These are phyloP conservation scores for Rhinoderma darwinii DNA, from an alignment of 2,113 vertebrate genomes.

Conservation along the genomic window DNA sequence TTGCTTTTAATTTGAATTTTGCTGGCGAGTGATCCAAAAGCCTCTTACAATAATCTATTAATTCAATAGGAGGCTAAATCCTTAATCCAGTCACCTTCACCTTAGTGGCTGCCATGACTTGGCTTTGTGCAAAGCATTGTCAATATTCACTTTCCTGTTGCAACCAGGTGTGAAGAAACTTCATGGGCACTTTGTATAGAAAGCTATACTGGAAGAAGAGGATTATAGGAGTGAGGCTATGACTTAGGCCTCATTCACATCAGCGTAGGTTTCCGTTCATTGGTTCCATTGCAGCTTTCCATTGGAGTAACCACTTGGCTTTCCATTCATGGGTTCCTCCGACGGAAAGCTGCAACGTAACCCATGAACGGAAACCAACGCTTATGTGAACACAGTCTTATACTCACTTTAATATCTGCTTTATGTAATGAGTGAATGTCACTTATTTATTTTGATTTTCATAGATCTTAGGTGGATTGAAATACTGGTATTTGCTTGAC, in stretches of 20 bases:
- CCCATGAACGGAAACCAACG: too few species aligned
- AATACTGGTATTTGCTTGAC: too few species aligned
- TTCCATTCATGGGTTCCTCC: too few species aligned
- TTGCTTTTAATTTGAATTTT: constrained; percentile 24
- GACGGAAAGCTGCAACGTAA: too few species aligned
- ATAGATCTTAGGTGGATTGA: too few species aligned
- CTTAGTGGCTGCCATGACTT: not conserved
- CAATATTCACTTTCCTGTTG: not conserved
- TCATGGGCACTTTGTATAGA: not conserved
- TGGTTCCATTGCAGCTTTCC: too few species aligned
- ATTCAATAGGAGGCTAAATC: constrained; percentile 41
- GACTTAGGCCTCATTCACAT: too few species aligned
- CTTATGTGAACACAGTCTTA: too few species aligned
- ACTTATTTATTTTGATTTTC: too few species aligned
- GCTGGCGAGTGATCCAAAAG: constrained; percentile 6
- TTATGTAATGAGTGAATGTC: too few species aligned
- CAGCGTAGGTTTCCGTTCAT: too few species aligned
- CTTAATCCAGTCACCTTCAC: constrained; percentile 53
- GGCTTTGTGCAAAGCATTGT: not conserved
- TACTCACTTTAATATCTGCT: not conserved
- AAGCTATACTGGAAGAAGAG: not conserved
- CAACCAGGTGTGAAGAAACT: not conserved
- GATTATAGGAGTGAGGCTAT: not conserved
- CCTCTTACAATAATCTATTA: constrained; percentile 47
- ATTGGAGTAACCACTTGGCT: too few species aligned